Conservation (phyloP, 2,888 invertebrate genomes). For the Drosophila colorata region DNA sequence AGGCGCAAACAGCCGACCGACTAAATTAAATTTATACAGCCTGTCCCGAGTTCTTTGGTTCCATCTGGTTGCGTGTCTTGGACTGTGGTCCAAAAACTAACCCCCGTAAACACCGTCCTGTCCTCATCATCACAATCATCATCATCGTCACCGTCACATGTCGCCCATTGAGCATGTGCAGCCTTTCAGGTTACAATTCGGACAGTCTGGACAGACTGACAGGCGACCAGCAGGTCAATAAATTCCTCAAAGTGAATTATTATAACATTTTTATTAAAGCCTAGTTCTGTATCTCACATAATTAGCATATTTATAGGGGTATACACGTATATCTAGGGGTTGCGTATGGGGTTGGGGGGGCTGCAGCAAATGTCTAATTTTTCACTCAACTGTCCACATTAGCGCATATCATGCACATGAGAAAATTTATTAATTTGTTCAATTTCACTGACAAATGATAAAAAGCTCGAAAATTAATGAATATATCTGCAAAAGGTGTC, state of each 20-base stretch:
- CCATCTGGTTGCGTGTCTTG: conserved; percentile 74
- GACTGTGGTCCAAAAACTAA: conserved; percentile 54
- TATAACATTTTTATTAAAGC: conserved; percentile 78
- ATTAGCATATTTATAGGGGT: conserved; percentile 73
- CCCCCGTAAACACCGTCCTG: conserved; percentile 38
- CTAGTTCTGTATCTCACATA: conserved; percentile 63
- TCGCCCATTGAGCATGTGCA: conserved; percentile 78
- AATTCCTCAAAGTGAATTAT: conserved; percentile 76
- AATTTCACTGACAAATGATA: conserved; percentile 79
- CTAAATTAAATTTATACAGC: conserved; percentile 76
- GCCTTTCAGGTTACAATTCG: conserved; percentile 71
- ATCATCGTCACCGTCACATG: conserved; percentile 64
- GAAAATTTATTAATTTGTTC: conserved; percentile 77
- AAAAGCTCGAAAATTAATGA: conserved; percentile 74
- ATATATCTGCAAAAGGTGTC: conserved; percentile 66
- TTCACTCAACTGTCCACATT: conserved; percentile 79
- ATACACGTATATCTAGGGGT: conserved; percentile 18
- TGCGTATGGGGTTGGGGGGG: conserved; percentile 13
- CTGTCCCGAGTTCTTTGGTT: conserved; percentile 55
- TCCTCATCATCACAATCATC: conserved; percentile 24
- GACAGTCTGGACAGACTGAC: conserved; percentile 6
- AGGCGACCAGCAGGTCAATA: conserved; percentile 64
- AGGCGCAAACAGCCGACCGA: conserved; percentile 79
- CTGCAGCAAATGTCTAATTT: conserved; percentile 67
- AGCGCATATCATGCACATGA: conserved; percentile 57